These are phyloP conservation scores for Phalanger gymnotis DNA, from an alignment of 2,797 vertebrate species.

Conservation along the genomic window DNA sequence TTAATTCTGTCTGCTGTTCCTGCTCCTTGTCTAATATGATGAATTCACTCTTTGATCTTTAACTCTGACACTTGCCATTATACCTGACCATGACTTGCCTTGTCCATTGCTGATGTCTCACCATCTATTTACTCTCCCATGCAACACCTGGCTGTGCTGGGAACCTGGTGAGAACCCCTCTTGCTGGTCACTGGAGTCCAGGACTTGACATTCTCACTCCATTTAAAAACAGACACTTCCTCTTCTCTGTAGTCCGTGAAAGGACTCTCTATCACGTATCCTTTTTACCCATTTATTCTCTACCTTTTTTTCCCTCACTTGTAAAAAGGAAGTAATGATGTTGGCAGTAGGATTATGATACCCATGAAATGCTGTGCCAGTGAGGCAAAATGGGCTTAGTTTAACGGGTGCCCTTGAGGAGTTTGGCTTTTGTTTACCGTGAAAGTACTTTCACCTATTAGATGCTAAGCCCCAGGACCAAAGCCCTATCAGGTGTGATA, in stretches of 20 bases:
- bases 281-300: not conserved
- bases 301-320: not conserved
- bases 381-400: no score
- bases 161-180: not conserved
- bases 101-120: not conserved
- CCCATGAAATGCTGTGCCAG: not conserved
- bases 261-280: not conserved
- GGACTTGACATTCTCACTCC: not conserved
- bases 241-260: not conserved
- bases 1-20: not conserved
- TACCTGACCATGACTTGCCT: not conserved
- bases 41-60: not conserved
- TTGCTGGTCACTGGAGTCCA: not conserved
- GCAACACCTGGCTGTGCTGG: not conserved
- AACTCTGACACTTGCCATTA: not conserved
- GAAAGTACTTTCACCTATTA: no score
- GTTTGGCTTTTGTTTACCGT: no score
- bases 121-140: not conserved
- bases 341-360: not conserved
- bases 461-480: no score
- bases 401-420: no score
- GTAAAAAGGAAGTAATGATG: not conserved
- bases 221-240: not conserved
- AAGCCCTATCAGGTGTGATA: no score
- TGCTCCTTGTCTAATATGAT: not conserved